Base-by-base conservation (phyloP, 2,113 vertebrate species). In the Sisor rabdophorus region DNA sequence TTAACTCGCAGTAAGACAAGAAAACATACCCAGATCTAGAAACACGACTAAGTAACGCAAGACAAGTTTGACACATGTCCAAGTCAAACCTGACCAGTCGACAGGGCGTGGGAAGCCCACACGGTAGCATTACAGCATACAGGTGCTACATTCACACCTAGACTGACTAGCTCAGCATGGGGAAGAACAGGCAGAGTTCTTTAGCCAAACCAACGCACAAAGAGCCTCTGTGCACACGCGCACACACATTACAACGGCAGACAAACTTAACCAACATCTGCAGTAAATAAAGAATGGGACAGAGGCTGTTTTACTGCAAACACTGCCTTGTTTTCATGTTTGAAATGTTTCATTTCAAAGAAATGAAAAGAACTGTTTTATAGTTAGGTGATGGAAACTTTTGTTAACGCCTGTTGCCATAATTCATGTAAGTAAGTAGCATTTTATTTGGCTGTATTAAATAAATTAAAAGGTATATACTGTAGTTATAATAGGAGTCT, bases 91-190 rank as follows among this genome's bases (percentile, higher is more conserved):
- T 73, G 78, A 79, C 80, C 87, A 86, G 85, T 81, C 84, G 77
- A 15, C 53, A 72, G 84, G 82, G 84, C 86, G 87, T 86, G 83
- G 86, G 89, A 87, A 84, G 67, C 60, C 59, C 83, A 85, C 78
- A 82, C 81, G 53, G 40, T 47, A 87, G 79, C 44, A 80, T 85
- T 85, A 83, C 86, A 88, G 85, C 90, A 89, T 85, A 85, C 89
- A 89, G 83, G 89, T 91, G 91, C 81, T 81, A 91, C 50, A 89
- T 84, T 92, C 87, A 73, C 80, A 81, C 73, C 71, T 79, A 65
- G 56, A 76, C 77, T 85, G 83, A 83, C 63, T 76, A 52, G 56
- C 60, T 70, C 61, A 26, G 71, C 56, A 58, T 40, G 79, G 26
- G 80, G 71, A 79, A 30, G 69, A 53, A 50, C 65, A 81, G 56